phyloP scores from a whole-genome alignment of 1,140 invertebrate genomes.

The Mycetomoellerius zeteki region DNA sequence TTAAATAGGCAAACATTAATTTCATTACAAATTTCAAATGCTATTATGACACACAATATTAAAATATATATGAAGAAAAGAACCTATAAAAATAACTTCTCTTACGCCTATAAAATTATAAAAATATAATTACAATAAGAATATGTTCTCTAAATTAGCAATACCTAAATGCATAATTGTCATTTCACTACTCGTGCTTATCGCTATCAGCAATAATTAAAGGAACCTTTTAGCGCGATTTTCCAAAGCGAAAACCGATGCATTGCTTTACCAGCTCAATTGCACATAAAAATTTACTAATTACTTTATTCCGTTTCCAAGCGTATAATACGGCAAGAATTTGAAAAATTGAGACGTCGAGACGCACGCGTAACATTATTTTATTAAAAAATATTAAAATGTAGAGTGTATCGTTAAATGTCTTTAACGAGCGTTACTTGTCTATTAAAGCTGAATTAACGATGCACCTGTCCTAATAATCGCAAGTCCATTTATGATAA shows the following conservation, averaged over 20 bases:
- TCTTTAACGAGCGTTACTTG: constrained; percentile 57
- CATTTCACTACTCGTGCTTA: constrained; percentile 26
- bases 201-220: constrained; percentile 55
- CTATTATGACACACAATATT: background rate
- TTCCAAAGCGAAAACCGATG: constrained; percentile 22
- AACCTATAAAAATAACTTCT: background rate
- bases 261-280: constrained; percentile 39
- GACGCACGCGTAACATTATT: constrained; percentile 29
- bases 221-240: constrained; percentile 44
- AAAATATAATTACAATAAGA: constrained; percentile 24
- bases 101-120: background rate
- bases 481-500: constrained; percentile 65
- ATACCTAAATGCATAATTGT: constrained; percentile 34
- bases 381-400: constrained; percentile 57
- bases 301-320: constrained; percentile 48
- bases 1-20: background rate
- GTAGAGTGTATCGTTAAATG: constrained; percentile 8
- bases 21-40: background rate
- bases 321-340: constrained; percentile 30
- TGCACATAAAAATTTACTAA: constrained; percentile 60
- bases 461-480: constrained; percentile 58
- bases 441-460: constrained; percentile 59
- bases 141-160: constrained; percentile 14
- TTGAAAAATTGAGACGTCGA: constrained; percentile 39
- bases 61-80: background rate